Evolutionary conservation across 1,140 invertebrate genomes (phyloP), one percentile per base, ranked within the genome.

Genomic region (Reticulitermes speratus): DNA sequence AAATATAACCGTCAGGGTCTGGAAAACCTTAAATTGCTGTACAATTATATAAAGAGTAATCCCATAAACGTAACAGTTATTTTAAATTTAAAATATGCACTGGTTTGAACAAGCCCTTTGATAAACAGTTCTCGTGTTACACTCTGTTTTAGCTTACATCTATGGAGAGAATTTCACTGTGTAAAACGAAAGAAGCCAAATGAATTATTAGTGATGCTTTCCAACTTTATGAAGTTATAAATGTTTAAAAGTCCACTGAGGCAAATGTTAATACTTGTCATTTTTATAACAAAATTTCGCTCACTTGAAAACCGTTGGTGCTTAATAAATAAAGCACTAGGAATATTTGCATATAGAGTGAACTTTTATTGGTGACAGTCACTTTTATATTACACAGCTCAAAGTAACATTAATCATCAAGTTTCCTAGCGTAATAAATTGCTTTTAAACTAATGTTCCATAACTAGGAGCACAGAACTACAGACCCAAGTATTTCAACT

Each of bases 281-380:
- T 8, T 75, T 30, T 75, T 11, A 16, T 11, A 75, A 75, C 25
- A 30, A 75, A n/a, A 75, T n/a, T 75, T 2, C 0, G 14, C n/a
- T 75, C n/a, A 25, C 65, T 75, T 75, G 65, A 30, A 75, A 75
- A n/a, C 25, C 25, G 65, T 75, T n/a, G 65, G n/a, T 30, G n/a
- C 65, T 30, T 75, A 25, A 30, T 75, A 75, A 75, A 75, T 75
- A 75, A 75, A 30, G n/a, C n/a, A 75, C n/a, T 75, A 3, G 25
- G 25, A 3, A 75, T n/a, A 75, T 75, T 75, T n/a, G 65, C 65
- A 75, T 75, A 75, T 75, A 75, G n/a, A 75, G 65, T 75, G 65
- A 75, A 75, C 65, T 75, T 75, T 75, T 75, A 75, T 75, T 75
- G 65, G 65, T 25, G 65, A 75, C 65, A 75, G 65, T 75, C 25